phyloP scores from a whole-genome alignment of 2,113 vertebrate species.

The Carlito syrichta region DNA sequence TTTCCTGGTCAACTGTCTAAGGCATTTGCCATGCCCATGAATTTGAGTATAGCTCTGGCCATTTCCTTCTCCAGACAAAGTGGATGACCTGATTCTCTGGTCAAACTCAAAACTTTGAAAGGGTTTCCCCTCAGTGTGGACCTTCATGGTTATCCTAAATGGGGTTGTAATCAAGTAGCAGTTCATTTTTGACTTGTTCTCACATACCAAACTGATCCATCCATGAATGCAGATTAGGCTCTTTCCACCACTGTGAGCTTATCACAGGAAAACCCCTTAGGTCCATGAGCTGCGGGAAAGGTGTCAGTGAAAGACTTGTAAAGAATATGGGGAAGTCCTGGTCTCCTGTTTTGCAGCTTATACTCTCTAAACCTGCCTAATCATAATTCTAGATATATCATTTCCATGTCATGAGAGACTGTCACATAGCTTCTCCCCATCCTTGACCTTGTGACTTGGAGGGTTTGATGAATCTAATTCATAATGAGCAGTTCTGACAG shows the following conservation, averaged over 20 bases:
- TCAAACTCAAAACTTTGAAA: background rate
- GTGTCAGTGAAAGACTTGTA: background rate
- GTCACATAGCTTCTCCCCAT: background rate
- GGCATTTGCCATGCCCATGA: background rate
- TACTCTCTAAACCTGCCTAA: background rate
- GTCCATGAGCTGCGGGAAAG: background rate
- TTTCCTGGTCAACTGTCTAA: background rate
- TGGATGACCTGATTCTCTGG: background rate
- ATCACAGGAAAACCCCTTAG: background rate
- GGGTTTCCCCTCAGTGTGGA: background rate
- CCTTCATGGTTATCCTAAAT: background rate
- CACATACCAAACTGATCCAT: background rate
- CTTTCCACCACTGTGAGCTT: background rate
- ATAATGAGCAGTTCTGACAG: background rate
- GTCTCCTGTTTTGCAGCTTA: background rate
- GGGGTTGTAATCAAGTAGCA: background rate
- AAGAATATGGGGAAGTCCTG: background rate
- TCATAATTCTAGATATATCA: background rate
- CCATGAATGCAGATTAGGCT: background rate
- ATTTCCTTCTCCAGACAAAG: background rate
- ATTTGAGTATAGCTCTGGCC: background rate
- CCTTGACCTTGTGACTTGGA: background rate
- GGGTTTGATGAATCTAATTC: background rate
- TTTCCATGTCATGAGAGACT: background rate
- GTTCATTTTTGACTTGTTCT: background rate